A percentile compares a stretch with the other conserved stretches of the same genome.
These are phyloP conservation scores for Parnassius smintheus DNA, from an alignment of 2,888 invertebrate genomes.

Conservation along the genomic window DNA sequence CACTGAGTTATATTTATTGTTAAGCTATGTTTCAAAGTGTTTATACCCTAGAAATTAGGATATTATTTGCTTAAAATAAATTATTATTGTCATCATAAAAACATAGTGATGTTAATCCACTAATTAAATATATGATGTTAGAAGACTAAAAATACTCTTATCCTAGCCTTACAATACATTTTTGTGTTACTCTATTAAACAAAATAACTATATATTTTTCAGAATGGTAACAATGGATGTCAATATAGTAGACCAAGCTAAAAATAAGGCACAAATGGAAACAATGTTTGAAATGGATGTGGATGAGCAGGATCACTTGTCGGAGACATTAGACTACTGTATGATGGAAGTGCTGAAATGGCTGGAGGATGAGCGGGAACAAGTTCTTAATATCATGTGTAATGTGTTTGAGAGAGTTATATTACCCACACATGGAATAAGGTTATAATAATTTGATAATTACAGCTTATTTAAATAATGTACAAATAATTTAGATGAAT, in stretches of 20 bases:
- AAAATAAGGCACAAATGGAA: constrained; percentile 62
- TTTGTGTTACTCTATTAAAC: no score
- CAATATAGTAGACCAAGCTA: constrained; percentile 77
- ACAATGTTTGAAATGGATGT: constrained; percentile 82
- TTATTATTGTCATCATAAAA: no score
- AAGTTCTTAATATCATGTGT: constrained; percentile 81
- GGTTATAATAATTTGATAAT: constrained; percentile 42
- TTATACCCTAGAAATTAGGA: no score
- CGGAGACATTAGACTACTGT: constrained; percentile 85
- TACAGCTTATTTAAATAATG: no score
- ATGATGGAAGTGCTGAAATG: constrained; percentile 87
- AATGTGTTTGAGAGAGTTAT: constrained; percentile 89
- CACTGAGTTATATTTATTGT: no score
- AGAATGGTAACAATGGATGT: constrained; percentile 89
- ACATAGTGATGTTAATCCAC: no score
- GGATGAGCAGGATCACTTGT: constrained; percentile 70
- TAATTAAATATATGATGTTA: no score
- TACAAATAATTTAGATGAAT: no score
- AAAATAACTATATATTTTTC: constrained; percentile 25
- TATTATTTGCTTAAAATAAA: no score
- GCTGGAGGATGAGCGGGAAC: constrained; percentile 83
- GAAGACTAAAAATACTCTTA: no score
- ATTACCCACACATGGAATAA: constrained; percentile 90
- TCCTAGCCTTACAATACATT: no score
- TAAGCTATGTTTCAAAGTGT: no score